Base-by-base conservation (phyloP, 1,140 invertebrate genomes). In the Lucilia sericata region DNA sequence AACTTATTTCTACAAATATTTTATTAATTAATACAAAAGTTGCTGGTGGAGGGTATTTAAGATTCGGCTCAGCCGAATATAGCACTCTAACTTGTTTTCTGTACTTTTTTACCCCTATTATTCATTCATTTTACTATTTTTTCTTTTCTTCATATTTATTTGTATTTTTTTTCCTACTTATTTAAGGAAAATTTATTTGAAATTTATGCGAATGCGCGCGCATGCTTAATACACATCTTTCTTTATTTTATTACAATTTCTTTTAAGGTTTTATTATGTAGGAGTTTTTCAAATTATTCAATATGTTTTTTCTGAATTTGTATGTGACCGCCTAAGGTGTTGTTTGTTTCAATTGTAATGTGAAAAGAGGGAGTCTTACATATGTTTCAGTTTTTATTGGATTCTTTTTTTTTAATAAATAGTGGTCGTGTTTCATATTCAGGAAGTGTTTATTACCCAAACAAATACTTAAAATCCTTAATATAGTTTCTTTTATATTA, bases 171-270 rank as follows among this genome's bases (percentile, higher is more conserved):
- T 30, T 30, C 25, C 60, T 83, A 42, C 86, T 78, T 88, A 89
- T 85, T 86, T 87, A 88, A 87, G 87, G 88, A 84, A 86, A 89
- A 89, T 89, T 89, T 89, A 89, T 89, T 89, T 89, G 85, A 88
- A 89, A 88, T 89, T 89, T 89, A 89, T 89, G 87, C 86, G 87
- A 85, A 60, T 83, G 82, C 82, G 82, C 82, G 82, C 82, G 60
- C 82, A 70, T 65, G 82, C 82, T 25, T 55, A 74, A n/a, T 42
- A 70, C 80, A 82, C 80, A 82, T 82, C 25, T 65, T 42, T 42
- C 74, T 42, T 30, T 30, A 30, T 42, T 42, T n/a, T 17, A 47
- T 17, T 42, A n/a, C 30, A 42, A 42, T 42, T 42, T 42, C 42
- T 42, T 76, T 76, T n/a, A 47, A 14, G 13, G 30, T 76, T 76